These are phyloP conservation scores for Caenorhabditis inopinata DNA, from an alignment of 1,140 invertebrate species.

Conservation along the genomic window DNA sequence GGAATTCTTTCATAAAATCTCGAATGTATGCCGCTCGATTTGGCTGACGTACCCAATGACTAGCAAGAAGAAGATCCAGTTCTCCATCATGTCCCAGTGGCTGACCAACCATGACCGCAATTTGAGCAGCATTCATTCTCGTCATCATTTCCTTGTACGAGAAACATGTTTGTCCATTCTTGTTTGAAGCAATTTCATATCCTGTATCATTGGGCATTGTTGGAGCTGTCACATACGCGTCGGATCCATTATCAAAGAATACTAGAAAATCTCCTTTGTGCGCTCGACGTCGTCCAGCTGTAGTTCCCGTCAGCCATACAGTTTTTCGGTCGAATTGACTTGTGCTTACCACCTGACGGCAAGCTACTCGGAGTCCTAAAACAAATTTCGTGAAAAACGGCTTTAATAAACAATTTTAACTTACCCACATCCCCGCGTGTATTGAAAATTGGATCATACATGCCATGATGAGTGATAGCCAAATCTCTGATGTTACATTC, in stretches of 20 bases:
- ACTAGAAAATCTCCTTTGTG: slow-evolving; percentile 11
- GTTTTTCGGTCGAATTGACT: not conserved
- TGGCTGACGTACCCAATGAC: not conserved
- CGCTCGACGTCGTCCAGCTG: not conserved
- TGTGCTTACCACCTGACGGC: no score
- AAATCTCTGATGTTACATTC: not conserved
- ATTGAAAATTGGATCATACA: not conserved
- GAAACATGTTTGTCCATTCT: not conserved
- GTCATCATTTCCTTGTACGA: not conserved
- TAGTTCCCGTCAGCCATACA: not conserved
- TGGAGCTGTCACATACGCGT: not conserved
- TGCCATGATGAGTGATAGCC: not conserved
- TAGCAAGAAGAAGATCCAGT: not conserved
- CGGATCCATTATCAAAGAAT: not conserved
- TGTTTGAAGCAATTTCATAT: not conserved
- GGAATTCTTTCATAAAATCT: slow-evolving; percentile 1
- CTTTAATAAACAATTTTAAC: not conserved
- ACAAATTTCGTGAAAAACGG: not conserved
- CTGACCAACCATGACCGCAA: not conserved
- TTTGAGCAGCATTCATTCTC: not conserved
- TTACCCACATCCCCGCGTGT: not conserved
- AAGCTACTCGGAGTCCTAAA: not conserved
- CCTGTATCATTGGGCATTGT: not conserved
- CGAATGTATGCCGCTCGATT: not conserved
- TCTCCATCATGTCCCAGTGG: not conserved